Conservation (phyloP, 2,113 vertebrate species). For the Morone saxatilis region DNA sequence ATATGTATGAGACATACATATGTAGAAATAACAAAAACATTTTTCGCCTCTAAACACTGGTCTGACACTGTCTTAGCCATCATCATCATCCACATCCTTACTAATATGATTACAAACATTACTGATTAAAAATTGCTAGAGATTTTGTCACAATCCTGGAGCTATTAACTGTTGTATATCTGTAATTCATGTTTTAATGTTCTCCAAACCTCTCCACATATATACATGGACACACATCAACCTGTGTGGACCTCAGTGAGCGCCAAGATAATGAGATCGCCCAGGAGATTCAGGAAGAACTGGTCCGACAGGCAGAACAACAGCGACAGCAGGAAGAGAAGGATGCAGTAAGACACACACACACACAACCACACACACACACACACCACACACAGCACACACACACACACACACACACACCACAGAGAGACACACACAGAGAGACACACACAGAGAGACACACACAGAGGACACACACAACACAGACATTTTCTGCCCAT, state of each 20-base stretch:
- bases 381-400: no score
- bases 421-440: no score
- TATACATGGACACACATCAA: neutral
- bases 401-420: neutral
- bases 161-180: neutral
- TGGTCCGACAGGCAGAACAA: constrained; percentile 91
- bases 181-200: constrained; percentile 14
- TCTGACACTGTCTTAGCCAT: neutral
- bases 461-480: neutral
- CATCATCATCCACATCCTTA: neutral
- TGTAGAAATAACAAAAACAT: no score
- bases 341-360: constrained; percentile 87
- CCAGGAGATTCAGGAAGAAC: constrained; percentile 95
- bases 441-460: constrained; percentile 11
- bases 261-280: constrained; percentile 93
- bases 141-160: no score
- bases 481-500: neutral
- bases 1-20: no score
- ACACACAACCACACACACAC: neutral
- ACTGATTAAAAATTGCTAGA: neutral
- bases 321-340: constrained; percentile 93
- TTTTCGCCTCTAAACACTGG: no score
- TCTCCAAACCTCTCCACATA: neutral
- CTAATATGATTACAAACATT: neutral
- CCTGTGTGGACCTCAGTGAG: constrained; percentile 83